Evolutionary conservation across 2,113 vertebrate species (phyloP), one percentile per base, ranked within the genome.

Genomic region (Okapia johnstoni): DNA sequence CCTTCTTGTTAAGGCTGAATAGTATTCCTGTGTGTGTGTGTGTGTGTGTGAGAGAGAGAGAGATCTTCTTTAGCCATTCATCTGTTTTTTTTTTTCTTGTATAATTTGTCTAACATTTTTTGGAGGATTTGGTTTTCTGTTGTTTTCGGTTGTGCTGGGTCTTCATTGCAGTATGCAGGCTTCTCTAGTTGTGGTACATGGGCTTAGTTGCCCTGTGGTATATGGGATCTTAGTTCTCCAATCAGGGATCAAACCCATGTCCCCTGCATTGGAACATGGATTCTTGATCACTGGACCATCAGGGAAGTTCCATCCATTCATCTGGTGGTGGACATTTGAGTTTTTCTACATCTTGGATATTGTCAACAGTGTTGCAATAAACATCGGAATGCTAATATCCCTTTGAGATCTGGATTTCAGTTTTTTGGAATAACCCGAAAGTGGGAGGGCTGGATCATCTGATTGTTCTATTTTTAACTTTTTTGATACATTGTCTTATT

Each of bases 11-110:
- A 40, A 70, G 66, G 66, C n/a, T 70, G 19, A 36, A 40, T 5
- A 70, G 66, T 40, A 70, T 70, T 70, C 66, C 19, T 1, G 0
- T 36, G 17, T 11, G 63, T 26, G 25, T 6, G 58, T 28, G 60
- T 16, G 60, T 16, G 30, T 8, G 61, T 2, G 6, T 6, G 52
- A 2, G 33, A 1, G 17, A 5, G 63, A 1, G 17, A 11, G 63
- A 40, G 5, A 36, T 8, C n/a, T 70, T 36, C n/a, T 70, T 70
- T 70, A 70, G 12, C 66, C 66, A 36, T 12, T 70, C 66, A 70
- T 12, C 66, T 70, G 66, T 6, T 40, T 36, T 70, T 21, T 66
- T 21, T 36, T 66, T 66, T 16, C 63, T 36, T 66, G 63, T 36
- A 66, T 21, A 66, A 11, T 36, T 33, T 17, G 52, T 52, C 52